Percentiles rank a stretch among this genome's conserved stretches.
Conservation (phyloP, 2,113 vertebrate species). For the Gavialis gangeticus region DNA sequence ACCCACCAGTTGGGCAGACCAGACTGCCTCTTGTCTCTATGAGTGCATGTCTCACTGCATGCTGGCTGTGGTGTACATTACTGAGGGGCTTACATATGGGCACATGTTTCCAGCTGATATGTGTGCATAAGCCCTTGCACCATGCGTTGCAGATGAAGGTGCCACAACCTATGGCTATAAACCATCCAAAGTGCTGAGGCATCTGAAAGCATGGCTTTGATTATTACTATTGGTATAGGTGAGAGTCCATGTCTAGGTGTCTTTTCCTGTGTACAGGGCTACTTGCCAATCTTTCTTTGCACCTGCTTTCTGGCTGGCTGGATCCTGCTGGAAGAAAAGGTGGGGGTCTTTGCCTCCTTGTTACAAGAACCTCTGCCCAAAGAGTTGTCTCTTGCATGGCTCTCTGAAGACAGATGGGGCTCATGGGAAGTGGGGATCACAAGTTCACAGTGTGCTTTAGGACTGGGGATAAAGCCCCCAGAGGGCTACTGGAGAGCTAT, state of each 20-base stretch:
- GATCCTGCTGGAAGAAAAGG: neutral
- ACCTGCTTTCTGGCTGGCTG: neutral
- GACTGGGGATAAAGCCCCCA: neutral
- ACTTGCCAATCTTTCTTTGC: neutral
- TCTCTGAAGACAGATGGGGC: neutral
- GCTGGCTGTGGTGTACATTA: neutral
- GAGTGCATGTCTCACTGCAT: fast-evolving
- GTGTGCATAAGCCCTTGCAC: fast-evolving
- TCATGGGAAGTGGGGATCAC: neutral
- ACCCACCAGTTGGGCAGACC: neutral
- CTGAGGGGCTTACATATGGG: neutral
- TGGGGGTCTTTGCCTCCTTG: neutral
- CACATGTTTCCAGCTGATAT: neutral
- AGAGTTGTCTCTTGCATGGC: neutral
- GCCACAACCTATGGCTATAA: neutral
- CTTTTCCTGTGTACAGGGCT: neutral
- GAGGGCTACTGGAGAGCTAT: neutral
- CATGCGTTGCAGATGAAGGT: fast-evolving
- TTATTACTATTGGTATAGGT: neutral
- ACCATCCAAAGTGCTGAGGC: fast-evolving
- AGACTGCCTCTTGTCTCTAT: fast-evolving
- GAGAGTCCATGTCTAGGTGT: neutral
- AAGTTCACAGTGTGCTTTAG: neutral
- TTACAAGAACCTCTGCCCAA: neutral
- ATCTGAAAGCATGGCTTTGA: neutral